A percentile compares a stretch with the other conserved stretches of the same genome.
These are phyloP conservation scores for Sciurus carolinensis DNA, from an alignment of 2,797 vertebrate genomes.

Conservation along the genomic window DNA sequence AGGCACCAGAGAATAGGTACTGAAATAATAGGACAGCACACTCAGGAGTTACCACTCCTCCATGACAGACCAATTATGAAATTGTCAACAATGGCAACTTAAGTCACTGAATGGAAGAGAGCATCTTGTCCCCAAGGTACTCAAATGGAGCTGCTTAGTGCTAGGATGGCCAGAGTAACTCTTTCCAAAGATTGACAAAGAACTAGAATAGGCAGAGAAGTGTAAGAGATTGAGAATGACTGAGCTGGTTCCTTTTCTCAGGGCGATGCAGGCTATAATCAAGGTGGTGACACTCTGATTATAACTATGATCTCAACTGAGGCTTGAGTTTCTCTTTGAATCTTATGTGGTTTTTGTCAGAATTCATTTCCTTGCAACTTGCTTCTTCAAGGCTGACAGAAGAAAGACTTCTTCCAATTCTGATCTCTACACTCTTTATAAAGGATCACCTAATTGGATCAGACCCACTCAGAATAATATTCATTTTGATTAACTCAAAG, in stretches of 20 bases:
- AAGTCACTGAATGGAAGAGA: not conserved
- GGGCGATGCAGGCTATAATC: not conserved
- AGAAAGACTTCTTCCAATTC: not conserved
- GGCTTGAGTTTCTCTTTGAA: not conserved
- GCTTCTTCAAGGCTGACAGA: not conserved
- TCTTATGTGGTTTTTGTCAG: not conserved
- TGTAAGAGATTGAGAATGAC: not conserved
- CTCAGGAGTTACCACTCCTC: not conserved
- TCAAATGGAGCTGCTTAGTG: not conserved
- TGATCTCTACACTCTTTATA: not conserved
- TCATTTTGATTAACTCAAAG: constrained; percentile 44
- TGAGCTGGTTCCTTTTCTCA: not conserved
- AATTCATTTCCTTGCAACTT: constrained; percentile 17
- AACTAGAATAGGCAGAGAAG: not conserved
- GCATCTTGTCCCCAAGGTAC: not conserved
- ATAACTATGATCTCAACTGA: not conserved
- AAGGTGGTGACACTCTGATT: not conserved
- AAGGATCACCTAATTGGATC: not conserved
- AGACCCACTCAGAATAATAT: constrained; percentile 15
- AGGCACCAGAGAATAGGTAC: not conserved
- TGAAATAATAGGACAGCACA: not conserved
- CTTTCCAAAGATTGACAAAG: not conserved
- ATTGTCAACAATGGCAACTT: constrained; percentile 22
- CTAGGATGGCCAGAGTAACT: not conserved
- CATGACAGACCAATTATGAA: not conserved